A percentile compares a stretch with the other conserved stretches of the same genome.
These are phyloP conservation scores for Phania funesta DNA, from an alignment of 2,888 invertebrate species.

Conservation along the genomic window DNA sequence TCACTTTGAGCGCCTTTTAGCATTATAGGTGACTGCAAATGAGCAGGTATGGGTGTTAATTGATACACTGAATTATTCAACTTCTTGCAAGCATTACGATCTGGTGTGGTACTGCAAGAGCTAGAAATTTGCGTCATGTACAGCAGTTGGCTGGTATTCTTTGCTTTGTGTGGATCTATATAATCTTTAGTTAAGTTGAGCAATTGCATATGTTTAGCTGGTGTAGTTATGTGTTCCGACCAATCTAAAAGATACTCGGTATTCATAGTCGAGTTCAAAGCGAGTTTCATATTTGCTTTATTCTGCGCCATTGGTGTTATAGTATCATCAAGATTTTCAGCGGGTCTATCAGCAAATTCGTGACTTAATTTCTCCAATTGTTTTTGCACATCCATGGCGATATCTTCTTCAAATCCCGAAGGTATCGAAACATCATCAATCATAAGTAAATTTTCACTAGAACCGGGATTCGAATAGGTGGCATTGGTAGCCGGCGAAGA, in stretches of 20 bases:
- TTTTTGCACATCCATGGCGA: conserved; percentile 53
- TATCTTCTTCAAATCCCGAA: conserved; percentile 71
- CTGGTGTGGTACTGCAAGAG: conserved; percentile 72
- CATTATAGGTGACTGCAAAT: conserved; percentile 39
- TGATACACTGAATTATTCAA: conserved; percentile 44
- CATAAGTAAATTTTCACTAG: conserved; percentile 73
- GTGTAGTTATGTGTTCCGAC: conserved; percentile 71
- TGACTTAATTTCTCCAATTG: conserved; percentile 47
- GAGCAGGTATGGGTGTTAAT: conserved; percentile 47
- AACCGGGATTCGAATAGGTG: conserved; percentile 70
- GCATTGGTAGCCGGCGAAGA: conserved; percentile 69
- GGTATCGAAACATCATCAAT: conserved; percentile 76
- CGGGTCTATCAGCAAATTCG: conserved; percentile 61
- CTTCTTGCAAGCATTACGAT: conserved; percentile 56
- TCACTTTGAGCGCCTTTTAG: conserved; percentile 75
- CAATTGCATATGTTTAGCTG: conserved; percentile 73
- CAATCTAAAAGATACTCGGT: conserved; percentile 76
- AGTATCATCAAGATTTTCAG: conserved; percentile 73
- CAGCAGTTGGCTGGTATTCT: conserved; percentile 73
- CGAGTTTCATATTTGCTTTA: conserved; percentile 76
- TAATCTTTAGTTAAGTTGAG: conserved; percentile 76
- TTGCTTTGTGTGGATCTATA: conserved; percentile 69
- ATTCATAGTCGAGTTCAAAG: conserved; percentile 77
- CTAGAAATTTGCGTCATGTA: conserved; percentile 74
- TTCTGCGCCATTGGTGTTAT: conserved; percentile 72